Evolutionary conservation across 2,113 vertebrate species (phyloP), one percentile per base, ranked within the genome.

Genomic region (Bos indicus): DNA sequence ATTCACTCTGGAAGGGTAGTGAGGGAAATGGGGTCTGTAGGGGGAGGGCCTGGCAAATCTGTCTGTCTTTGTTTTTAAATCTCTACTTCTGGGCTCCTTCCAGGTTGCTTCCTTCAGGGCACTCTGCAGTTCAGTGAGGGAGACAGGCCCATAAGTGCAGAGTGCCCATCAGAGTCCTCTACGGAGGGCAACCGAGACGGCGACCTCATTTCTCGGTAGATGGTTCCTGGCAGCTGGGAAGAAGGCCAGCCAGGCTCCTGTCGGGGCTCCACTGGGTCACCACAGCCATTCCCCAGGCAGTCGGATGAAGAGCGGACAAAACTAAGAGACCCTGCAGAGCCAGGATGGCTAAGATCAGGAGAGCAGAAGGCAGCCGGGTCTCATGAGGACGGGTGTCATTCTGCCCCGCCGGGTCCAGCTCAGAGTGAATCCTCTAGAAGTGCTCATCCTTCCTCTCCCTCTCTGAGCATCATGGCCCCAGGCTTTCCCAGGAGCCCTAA

Each of bases 111-210:
- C 67, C 56, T 90, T 88, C 54, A 25, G 1, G 83, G 43, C 40
- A 33, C 59, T 23, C 84, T 7, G 43, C 64, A 15, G 16, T 13
- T 62, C 14, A 40, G 56, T 8, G 40, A 64, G 77, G 77, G n/a
- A 46, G 7, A 30, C 62, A n/a, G 19, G 51, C 26, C 43, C 1
- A 0, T 5, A 13, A 64, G 43, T 40, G 7, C 48, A 2, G 1
- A 28, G 43, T 21, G 28, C 85, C 28, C 13, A 4, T 57, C 19
- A 17, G 46, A 67, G 82, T 6, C 85, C 77, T 82, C 26, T 57
- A 23, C 36, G 0, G 28, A 43, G 52, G 80, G 74, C 51, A 59
- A 7, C 81, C 33, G 64, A 67, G 17, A 77, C 6, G 2, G 33
- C 0, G 0, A 11, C 26, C 43, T 46, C 26, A 14, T 6, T 36